phyloP scores from a whole-genome alignment of 64 coral and sea anemone species.

The Montipora capricornis region DNA sequence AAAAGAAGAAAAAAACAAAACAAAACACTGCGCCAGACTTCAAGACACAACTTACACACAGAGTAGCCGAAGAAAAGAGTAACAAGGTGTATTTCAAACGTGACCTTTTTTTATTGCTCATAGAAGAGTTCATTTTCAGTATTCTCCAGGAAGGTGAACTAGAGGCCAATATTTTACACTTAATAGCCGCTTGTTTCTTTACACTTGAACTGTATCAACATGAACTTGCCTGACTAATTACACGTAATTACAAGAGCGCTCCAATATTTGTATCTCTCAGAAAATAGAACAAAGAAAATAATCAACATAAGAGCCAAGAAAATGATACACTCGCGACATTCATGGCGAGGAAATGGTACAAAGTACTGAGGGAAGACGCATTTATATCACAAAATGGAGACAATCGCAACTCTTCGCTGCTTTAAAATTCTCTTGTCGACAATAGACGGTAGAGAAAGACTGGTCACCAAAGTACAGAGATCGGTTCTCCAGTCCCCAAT shows the following conservation, averaged over 20 bases:
- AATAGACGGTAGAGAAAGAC: constrained; percentile 29
- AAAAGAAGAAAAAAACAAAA: no score
- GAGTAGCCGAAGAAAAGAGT: no score
- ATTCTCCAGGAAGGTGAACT: no score
- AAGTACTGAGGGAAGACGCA: not conserved
- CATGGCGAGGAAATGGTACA: not conserved
- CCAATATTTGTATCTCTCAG: not conserved
- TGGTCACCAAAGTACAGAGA: constrained; percentile 19
- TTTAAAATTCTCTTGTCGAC: not conserved
- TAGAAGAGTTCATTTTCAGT: no score
- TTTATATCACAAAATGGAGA: not conserved
- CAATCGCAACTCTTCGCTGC: constrained; percentile 23
- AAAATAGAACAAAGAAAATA: not conserved
- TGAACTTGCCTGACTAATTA: no score
- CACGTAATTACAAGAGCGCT: no score
- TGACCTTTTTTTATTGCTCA: not conserved
- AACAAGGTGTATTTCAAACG: no score
- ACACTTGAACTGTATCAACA: not conserved
- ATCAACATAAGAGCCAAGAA: not conserved
- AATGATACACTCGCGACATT: not conserved
- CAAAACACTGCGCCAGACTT: no score
- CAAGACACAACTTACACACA: no score
- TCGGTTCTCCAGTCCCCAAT: not conserved
- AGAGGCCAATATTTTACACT: not conserved
- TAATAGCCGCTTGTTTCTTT: not conserved